Conservation (phyloP, 2,888 invertebrate genomes). For the Diaphora mendica region DNA sequence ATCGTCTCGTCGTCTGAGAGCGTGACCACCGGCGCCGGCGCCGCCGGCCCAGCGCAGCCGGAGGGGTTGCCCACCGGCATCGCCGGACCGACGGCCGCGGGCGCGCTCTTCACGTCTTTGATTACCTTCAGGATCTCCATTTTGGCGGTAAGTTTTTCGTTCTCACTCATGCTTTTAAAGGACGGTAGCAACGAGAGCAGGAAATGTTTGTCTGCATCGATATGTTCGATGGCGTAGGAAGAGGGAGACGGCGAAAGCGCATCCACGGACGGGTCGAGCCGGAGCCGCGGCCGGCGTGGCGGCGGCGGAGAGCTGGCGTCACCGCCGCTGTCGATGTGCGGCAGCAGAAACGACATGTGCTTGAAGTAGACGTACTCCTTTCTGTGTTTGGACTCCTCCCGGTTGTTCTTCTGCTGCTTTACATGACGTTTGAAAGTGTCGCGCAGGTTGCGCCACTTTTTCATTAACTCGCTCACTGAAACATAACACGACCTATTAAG, state of each 20-base stretch:
- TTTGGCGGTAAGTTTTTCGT: slow-evolving; percentile 62
- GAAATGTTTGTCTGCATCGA: slow-evolving; percentile 64
- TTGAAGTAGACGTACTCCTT: slow-evolving; percentile 63
- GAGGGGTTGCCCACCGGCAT: neutral
- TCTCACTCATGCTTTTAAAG: slow-evolving; percentile 59
- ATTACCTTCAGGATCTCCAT: slow-evolving; percentile 65
- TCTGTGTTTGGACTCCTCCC: slow-evolving; percentile 47
- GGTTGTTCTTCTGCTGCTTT: slow-evolving; percentile 48
- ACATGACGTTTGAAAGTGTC: slow-evolving; percentile 63
- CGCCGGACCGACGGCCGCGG: neutral
- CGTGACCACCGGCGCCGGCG: neutral
- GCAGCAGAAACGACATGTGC: slow-evolving; percentile 61
- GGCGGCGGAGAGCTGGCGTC: neutral
- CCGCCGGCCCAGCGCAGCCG: neutral
- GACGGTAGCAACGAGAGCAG: slow-evolving; percentile 63
- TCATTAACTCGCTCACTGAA: slow-evolving; percentile 56
- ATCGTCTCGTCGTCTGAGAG: neutral
- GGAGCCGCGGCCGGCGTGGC: neutral
- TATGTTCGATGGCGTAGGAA: slow-evolving; percentile 1
- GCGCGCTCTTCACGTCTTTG: slow-evolving; percentile 34
- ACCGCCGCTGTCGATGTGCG: slow-evolving; percentile 42
- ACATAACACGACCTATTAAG: neutral
- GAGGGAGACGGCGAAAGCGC: slow-evolving; percentile 4
- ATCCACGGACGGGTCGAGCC: neutral
- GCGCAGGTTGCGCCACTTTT: slow-evolving; percentile 65